Conservation (phyloP, 1,140 invertebrate genomes). For the Cyclargus thomasi region DNA sequence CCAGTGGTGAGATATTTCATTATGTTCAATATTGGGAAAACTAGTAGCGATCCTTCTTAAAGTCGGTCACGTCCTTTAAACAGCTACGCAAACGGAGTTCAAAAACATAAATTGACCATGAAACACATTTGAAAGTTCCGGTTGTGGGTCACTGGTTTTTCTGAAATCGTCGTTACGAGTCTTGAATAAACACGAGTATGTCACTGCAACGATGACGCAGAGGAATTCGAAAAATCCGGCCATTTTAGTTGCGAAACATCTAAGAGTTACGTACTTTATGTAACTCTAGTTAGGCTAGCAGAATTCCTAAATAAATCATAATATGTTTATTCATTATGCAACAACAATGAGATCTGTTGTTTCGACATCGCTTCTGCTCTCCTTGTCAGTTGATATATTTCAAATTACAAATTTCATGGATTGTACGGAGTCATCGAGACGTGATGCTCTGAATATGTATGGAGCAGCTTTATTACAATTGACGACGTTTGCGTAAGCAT, state of each 20-base stretch:
- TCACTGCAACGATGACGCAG: background rate
- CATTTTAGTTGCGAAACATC: background rate
- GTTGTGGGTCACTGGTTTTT: constrained; percentile 10
- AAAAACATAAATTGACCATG: background rate
- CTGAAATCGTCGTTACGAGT: background rate
- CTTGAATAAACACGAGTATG: background rate
- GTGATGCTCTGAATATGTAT: background rate
- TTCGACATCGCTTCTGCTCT: background rate
- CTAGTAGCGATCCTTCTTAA: background rate
- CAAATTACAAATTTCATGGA: constrained; percentile 1
- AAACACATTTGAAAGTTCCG: background rate
- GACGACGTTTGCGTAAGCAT: constrained; percentile 2
- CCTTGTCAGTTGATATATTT: background rate
- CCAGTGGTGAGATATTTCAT: too few species aligned
- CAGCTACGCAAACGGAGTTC: background rate
- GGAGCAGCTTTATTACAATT: constrained; percentile 1
- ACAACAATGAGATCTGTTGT: background rate
- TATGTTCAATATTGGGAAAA: too few species aligned
- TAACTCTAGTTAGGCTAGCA: background rate
- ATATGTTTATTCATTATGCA: background rate
- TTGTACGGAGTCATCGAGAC: background rate
- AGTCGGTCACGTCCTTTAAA: background rate
- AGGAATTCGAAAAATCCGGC: background rate
- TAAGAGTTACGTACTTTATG: background rate
- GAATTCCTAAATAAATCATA: background rate